Base-by-base conservation (phyloP, 1,140 invertebrate genomes). In the Helicoverpa armigera region DNA sequence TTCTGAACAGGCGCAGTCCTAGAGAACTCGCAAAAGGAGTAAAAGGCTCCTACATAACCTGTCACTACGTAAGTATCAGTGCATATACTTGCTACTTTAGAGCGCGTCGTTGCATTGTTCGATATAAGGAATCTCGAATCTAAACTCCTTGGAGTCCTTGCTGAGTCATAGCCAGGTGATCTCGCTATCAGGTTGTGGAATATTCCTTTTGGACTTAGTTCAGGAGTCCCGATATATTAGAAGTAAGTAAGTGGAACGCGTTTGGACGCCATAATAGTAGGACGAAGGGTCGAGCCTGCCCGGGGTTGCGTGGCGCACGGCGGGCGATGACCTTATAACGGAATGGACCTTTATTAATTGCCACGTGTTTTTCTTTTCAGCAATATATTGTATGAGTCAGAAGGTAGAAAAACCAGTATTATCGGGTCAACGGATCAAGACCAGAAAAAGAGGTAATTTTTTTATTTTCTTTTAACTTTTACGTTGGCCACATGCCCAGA, bases 381-480 rank as follows among this genome's bases (percentile, higher is more conserved):
- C 97, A 97, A 97, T 97, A 97, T 98, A 97, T 99, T 99, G 98
- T 98, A 99, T 99, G 99, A 99, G 98, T 99, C 98, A 99, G 97
- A 99, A 99, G 98, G 98, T 97, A 97, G 98, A 99, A 98, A 99
- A 99, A 98, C 98, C 98, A 97, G 98, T 98, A 97, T 96, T 99
- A 97, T 99, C 98, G 97, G 99, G 99, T 98, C 98, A 99, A 97
- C 98, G 98, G 96, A 99, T 99, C 96, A 99, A 99, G 98, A 99
- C 99, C 98, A 98, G 99, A 97, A 99, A 99, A 98, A 99, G 99
- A 99, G 98, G 98, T 98, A 96, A 53, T 76, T 63, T 82, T 65
- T 76, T 31, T 29, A 18, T 31, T 9, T 43, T 75, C 14, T 13
- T 29, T 50, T 54, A 50, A 77, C 75, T 77, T 29, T 14, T 16